These are phyloP conservation scores for Clangula hyemalis DNA, from an alignment of 2,797 vertebrate genomes.

Conservation along the genomic window DNA sequence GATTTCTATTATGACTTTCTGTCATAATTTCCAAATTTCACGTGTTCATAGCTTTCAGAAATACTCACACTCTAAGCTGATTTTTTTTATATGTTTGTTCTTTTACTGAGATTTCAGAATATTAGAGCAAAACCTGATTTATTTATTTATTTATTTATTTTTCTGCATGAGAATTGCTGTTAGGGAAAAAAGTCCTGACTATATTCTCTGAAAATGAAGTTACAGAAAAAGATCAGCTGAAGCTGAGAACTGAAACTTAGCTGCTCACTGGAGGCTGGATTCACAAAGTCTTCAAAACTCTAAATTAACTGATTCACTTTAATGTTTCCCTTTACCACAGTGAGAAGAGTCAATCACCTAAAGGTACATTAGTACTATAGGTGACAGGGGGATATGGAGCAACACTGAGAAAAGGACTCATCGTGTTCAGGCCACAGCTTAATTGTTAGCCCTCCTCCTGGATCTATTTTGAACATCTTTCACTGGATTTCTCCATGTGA, in stretches of 20 bases:
- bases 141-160: background rate
- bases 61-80: background rate
- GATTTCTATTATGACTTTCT: background rate
- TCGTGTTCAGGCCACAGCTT: background rate
- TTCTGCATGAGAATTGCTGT: background rate
- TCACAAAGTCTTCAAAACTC: background rate
- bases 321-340: background rate
- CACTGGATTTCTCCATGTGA: fast-evolving
- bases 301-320: background rate
- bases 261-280: background rate
- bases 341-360: background rate
- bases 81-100: background rate
- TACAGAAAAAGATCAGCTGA: background rate
- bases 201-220: background rate
- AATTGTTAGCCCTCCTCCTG: background rate
- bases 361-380: background rate
- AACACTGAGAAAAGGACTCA: background rate
- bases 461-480: background rate
- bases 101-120: background rate
- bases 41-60: background rate
- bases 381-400: background rate
- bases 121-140: background rate
- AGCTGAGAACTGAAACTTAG: background rate
- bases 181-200: background rate
- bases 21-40: background rate